Conservation (phyloP, 2,113 vertebrate species). For the Chaetura pelagica region DNA sequence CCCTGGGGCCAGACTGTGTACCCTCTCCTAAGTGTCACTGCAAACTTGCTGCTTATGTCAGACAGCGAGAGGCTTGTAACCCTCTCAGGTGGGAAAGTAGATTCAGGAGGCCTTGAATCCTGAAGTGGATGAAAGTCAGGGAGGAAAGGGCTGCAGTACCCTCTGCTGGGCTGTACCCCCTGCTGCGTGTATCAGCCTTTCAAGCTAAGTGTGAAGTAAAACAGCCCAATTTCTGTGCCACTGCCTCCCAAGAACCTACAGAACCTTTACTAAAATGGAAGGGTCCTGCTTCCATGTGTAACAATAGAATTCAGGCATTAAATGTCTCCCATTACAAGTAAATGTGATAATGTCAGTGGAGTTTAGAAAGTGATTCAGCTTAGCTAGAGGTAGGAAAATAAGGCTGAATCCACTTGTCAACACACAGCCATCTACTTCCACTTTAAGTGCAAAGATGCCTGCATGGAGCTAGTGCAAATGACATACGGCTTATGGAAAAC, state of each 20-base stretch:
- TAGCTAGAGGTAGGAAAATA: neutral
- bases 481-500: accelerated
- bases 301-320: neutral
- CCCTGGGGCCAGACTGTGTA: neutral
- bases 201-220: neutral
- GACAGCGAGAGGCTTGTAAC: neutral
- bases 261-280: neutral
- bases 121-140: neutral
- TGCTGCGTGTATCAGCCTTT: neutral
- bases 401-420: neutral
- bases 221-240: neutral
- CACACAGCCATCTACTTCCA: neutral
- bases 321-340: neutral
- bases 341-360: neutral
- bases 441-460: accelerated
- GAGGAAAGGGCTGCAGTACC: neutral
- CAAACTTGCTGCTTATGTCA: neutral
- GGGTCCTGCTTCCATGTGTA: neutral
- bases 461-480: neutral
- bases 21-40: neutral
- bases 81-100: neutral
- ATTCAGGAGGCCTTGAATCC: neutral
- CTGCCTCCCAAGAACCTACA: neutral
- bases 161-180: neutral
- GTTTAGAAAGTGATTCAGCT: neutral